phyloP scores from a whole-genome alignment of 2,797 vertebrate genomes.

The Amazona ochrocephala region DNA sequence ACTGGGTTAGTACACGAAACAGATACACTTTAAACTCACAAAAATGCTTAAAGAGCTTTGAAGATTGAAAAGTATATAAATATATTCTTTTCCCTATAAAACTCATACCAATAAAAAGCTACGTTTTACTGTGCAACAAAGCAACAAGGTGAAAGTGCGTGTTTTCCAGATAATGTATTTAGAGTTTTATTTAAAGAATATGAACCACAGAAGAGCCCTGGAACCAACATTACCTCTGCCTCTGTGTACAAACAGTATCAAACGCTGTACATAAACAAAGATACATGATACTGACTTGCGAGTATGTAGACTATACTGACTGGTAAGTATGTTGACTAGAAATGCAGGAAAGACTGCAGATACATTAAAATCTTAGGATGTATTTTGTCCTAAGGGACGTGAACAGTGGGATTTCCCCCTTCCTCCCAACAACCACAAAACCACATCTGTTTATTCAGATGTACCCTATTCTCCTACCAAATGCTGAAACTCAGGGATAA shows the following conservation, averaged over 20 bases:
- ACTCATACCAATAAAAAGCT: neutral
- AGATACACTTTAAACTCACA: neutral
- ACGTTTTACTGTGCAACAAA: neutral
- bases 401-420: neutral
- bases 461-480: neutral
- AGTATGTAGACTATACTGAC: constrained; percentile 53
- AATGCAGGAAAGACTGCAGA: constrained; percentile 30
- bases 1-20: neutral
- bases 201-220: constrained; percentile 42
- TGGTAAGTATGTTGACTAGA: constrained; percentile 27
- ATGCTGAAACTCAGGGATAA: neutral
- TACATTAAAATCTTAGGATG: constrained; percentile 15
- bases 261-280: constrained; percentile 65
- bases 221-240: constrained; percentile 45
- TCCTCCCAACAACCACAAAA: neutral
- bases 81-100: neutral
- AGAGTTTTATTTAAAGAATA: constrained; percentile 65
- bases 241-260: constrained; percentile 61
- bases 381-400: neutral
- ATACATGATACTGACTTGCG: constrained; percentile 55
- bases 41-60: neutral
- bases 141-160: neutral
- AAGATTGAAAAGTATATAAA: neutral
- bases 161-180: constrained; percentile 55
- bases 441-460: neutral